Conservation (phyloP, 2,113 vertebrate genomes). For the Zeus faber region DNA sequence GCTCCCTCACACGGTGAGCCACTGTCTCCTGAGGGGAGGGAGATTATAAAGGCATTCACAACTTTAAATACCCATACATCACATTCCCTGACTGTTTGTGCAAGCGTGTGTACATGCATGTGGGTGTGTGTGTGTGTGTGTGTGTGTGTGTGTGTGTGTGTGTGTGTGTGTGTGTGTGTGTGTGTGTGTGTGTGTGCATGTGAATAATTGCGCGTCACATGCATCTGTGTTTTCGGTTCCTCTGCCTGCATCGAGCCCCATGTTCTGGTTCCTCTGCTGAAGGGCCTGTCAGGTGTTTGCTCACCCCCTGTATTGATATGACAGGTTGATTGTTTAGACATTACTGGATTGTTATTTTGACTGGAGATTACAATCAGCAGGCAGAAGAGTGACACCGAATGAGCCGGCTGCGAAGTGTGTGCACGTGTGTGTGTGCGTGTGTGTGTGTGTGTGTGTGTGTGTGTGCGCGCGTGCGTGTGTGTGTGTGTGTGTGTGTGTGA, state of each 20-base stretch:
- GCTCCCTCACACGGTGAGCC: conserved; percentile 56
- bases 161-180: conserved; percentile 10
- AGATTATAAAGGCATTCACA: conserved; percentile 63
- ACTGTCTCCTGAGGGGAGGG: conserved; percentile 63
- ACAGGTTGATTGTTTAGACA: conserved; percentile 58
- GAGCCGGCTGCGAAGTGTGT: conserved; percentile 32
- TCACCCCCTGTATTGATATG: conserved; percentile 40
- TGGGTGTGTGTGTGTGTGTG: conserved; percentile 8
- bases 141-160: conserved; percentile 18
- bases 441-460: conserved; percentile 10
- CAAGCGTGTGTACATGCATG: neutral
- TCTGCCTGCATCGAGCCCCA: conserved; percentile 9
- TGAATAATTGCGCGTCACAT: neutral
- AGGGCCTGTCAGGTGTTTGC: conserved; percentile 56
- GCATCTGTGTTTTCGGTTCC: conserved; percentile 26
- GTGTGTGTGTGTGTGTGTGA: conserved; percentile 30
- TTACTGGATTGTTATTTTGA: conserved; percentile 56
- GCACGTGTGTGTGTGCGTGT: conserved; percentile 11
- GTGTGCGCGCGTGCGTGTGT: neutral
- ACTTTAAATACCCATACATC: conserved; percentile 63
- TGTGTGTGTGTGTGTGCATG: conserved; percentile 26
- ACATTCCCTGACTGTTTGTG: conserved; percentile 32
- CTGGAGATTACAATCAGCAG: conserved; percentile 57
- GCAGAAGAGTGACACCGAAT: conserved; percentile 45
- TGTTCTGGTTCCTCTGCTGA: conserved; percentile 28